A percentile compares a stretch with the other conserved stretches of the same genome.
Conservation (phyloP, 2,888 invertebrate species). For the Caenorhabditis sp. region DNA sequence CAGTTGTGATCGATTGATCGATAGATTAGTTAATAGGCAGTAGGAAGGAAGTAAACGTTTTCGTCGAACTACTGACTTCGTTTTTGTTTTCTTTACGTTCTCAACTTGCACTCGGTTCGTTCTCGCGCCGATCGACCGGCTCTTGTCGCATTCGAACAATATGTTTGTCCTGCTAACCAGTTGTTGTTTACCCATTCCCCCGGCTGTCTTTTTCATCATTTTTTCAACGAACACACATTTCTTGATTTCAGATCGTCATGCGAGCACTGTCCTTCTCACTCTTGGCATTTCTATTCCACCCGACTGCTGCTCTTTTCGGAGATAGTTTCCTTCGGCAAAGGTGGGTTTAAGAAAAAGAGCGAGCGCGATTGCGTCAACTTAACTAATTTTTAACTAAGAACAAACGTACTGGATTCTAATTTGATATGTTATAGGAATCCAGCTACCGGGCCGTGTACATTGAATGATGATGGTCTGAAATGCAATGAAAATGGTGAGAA, state of each 20-base stretch:
- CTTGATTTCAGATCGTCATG: constrained; percentile 12
- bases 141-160: not conserved
- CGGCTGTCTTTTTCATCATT: not conserved
- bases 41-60: constrained; percentile 40
- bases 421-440: constrained; percentile 29
- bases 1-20: constrained; percentile 41
- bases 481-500: constrained; percentile 65
- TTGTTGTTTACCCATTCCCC: constrained; percentile 23
- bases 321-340: constrained; percentile 18
- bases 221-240: constrained; percentile 22
- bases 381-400: not conserved
- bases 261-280: not conserved
- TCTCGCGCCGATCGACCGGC: constrained; percentile 11
- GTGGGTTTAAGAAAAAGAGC: constrained; percentile 6
- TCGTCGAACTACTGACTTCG: constrained; percentile 28
- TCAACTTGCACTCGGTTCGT: constrained; percentile 15
- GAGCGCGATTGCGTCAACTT: not conserved
- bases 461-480: constrained; percentile 60
- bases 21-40: constrained; percentile 16
- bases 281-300: not conserved
- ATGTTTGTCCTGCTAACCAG: constrained; percentile 32
- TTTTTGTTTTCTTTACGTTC: constrained; percentile 26
- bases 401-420: no score
- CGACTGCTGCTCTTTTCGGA: constrained; percentile 19
- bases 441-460: constrained; percentile 57